Conservation (phyloP, 2,888 invertebrate genomes). For the Bellardia pandia region DNA sequence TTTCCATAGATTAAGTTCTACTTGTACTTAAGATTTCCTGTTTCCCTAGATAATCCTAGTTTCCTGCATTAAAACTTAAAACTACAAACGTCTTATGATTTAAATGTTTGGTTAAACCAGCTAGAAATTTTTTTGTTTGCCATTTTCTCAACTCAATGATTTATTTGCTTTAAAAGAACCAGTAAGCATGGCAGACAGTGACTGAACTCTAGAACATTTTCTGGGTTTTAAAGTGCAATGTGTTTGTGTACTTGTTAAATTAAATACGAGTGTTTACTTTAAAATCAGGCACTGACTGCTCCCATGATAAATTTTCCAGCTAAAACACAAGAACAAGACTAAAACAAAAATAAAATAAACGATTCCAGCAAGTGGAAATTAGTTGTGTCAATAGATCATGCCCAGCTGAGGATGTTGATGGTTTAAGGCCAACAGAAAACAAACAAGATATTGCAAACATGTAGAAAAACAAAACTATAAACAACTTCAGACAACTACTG, state of each 20-base stretch:
- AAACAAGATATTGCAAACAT: background rate
- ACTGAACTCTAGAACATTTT: slow-evolving; percentile 46
- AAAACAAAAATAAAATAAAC: background rate
- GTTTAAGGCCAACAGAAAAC: slow-evolving; percentile 1
- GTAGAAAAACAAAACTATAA: background rate
- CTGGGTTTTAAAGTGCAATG: slow-evolving; percentile 25
- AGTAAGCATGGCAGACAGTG: slow-evolving; percentile 13
- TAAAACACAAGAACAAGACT: background rate
- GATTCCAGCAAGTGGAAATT: slow-evolving; percentile 66
- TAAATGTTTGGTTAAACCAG: slow-evolving; percentile 13
- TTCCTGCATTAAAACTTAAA: background rate
- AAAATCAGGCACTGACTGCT: slow-evolving; percentile 1
- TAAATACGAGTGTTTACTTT: slow-evolving; percentile 20
- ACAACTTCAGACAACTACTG: background rate
- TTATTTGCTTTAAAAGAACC: slow-evolving; percentile 29
- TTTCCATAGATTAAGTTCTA: too few species aligned
- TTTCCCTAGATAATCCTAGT: background rate
- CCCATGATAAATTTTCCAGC: slow-evolving; percentile 16
- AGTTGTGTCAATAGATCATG: slow-evolving; percentile 72
- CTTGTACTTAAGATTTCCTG: background rate
- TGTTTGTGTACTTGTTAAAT: slow-evolving; percentile 25
- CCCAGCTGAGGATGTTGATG: slow-evolving; percentile 45
- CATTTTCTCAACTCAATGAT: background rate
- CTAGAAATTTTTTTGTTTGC: background rate
- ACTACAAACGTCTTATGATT: background rate